Base-by-base conservation (phyloP, 2,797 vertebrate species). In the Acanthopagrus latus region DNA sequence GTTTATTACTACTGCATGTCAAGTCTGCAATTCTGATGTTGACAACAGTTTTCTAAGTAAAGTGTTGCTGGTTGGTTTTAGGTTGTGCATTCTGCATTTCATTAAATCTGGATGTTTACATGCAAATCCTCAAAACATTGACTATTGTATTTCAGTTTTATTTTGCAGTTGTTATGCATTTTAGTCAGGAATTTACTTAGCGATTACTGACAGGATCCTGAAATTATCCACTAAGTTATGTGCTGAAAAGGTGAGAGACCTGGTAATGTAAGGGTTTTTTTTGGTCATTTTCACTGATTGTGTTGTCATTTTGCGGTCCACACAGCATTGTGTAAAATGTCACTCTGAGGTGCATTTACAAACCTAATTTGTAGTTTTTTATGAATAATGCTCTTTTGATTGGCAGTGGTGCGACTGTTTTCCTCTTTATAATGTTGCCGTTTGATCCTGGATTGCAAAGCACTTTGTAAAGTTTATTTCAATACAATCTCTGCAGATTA, bases 201-300 rank as follows among this genome's bases (percentile, higher is more conserved):
- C 11, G 16, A 55, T 54, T 29, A 8, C 12, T 29, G 46, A 78
- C 12, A 18, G 25, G 29, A 64, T 59, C 17, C 20, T 20, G 14
- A 54, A 47, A 58, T 60, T 33, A 74, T 64, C 25, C n/a, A 68
- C 14, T 44, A 50, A 38, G 33, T 64, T 44, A 10, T 21, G 17
- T 11, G 43, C 38, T 63, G 23, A 76, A 76, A 67, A 43, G 7
- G 38, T 43, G 13, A 60, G 3, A 21, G 7, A 13, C n/a, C 10
- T 41, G n/a, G 21, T 25, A 54, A 2, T 11, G 12, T 12, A 38
- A 38, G 29, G 29, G 20, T 57, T 17, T 27, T 55, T 50, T 20
- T 20, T 48, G 48, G 18, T 7, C 3, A 7, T 8, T 48, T 48
- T 20, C 47, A 8, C 18, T 48, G 47, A 48, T 7, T 48, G 18